Conservation (phyloP, 1,140 invertebrate species). For the Rhagoletis pomonella region DNA sequence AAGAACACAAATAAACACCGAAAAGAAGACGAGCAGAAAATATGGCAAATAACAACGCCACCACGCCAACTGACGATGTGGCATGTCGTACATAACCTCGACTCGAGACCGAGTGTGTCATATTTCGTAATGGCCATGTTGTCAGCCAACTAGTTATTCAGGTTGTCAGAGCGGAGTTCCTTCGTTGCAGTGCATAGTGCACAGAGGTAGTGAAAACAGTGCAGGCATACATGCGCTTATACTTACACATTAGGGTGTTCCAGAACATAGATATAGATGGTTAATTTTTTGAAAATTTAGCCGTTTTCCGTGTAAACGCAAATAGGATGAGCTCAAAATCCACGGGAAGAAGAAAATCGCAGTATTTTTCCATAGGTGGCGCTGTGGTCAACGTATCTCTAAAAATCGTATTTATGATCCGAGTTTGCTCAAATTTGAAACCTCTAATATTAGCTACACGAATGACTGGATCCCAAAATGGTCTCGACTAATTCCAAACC, state of each 20-base stretch:
- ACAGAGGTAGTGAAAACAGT: neutral
- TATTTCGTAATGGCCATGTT: conserved; percentile 46
- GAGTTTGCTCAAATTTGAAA: too few relatives aligned
- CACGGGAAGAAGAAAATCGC: too few relatives aligned
- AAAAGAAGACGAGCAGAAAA: neutral
- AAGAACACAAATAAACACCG: neutral
- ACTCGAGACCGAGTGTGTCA: neutral
- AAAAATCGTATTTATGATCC: too few relatives aligned
- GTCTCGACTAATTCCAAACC: too few relatives aligned
- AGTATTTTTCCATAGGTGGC: too few relatives aligned
- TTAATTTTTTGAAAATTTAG: too few relatives aligned
- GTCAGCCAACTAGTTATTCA: conserved; percentile 33
- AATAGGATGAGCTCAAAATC: too few relatives aligned
- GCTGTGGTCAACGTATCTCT: too few relatives aligned
- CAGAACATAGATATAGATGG: neutral
- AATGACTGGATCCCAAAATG: too few relatives aligned
- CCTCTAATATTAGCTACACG: too few relatives aligned
- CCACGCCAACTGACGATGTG: conserved; percentile 20
- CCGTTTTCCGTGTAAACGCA: too few relatives aligned
- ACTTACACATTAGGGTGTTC: neutral
- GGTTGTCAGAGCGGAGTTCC: conserved; percentile 13
- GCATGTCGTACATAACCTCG: conserved; percentile 41
- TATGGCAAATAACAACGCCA: neutral
- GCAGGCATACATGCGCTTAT: neutral
- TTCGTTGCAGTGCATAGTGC: neutral